phyloP scores from a whole-genome alignment of 2,113 vertebrate species.

The Tragelaphus strepsiceros region DNA sequence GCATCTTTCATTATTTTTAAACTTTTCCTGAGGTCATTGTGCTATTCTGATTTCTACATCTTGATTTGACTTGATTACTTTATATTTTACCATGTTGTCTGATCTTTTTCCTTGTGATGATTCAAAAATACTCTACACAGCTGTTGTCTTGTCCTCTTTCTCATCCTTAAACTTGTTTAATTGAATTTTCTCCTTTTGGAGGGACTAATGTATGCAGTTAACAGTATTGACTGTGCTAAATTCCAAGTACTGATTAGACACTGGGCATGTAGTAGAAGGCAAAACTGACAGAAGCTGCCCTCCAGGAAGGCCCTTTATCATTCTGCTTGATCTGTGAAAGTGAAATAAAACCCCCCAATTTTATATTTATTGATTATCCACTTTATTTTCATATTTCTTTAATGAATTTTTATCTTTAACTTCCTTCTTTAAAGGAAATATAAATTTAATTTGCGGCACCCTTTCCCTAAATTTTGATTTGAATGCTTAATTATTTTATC shows the following conservation, averaged over 20 bases:
- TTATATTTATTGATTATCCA: not conserved
- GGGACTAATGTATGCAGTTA: not conserved
- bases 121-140: not conserved
- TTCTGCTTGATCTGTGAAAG: not conserved
- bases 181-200: not conserved
- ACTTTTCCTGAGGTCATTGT: not conserved
- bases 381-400: not conserved
- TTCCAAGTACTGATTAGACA: not conserved
- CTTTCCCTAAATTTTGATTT: not conserved
- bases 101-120: not conserved
- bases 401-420: not conserved
- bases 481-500: not conserved
- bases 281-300: not conserved
- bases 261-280: not conserved
- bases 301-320: not conserved
- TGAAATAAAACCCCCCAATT: not conserved
- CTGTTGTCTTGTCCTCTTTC: not conserved
- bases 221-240: not conserved
- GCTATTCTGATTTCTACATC: not conserved
- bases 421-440: not conserved
- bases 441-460: not conserved
- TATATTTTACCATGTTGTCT: not conserved
- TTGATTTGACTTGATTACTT: not conserved
- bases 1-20: not conserved
- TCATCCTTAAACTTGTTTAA: not conserved